Evolutionary conservation across 2,113 vertebrate species (phyloP).

Genomic region (Nansenia antarctica): DNA sequence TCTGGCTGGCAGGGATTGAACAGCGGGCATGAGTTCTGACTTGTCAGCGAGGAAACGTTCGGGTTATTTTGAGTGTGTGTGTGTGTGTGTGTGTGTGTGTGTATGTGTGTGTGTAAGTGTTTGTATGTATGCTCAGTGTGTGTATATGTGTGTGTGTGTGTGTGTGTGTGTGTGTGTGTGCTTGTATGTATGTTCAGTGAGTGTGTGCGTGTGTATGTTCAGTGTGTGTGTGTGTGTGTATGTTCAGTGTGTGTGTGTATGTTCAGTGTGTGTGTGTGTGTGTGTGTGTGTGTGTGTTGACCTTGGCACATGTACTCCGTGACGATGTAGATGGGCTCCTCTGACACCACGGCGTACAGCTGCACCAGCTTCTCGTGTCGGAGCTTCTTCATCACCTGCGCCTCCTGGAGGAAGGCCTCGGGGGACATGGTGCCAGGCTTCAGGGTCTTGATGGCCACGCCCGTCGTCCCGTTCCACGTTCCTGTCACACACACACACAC

Average conservation of each 20-base stretch:
- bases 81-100: too few species aligned
- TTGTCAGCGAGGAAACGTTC: too few species aligned
- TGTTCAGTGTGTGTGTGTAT: too few species aligned
- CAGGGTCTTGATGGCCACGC: conserved; percentile 94
- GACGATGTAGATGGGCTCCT: conserved; percentile 97
- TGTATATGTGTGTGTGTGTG: too few species aligned
- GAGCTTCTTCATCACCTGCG: conserved; percentile 98
- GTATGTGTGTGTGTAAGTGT: too few species aligned
- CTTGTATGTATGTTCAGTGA: neutral
- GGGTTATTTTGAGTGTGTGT: too few species aligned
- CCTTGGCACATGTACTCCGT: conserved; percentile 98
- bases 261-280: too few species aligned
- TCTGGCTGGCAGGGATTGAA: too few species aligned
- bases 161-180: too few species aligned
- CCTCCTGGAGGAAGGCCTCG: conserved; percentile 95
- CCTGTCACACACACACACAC: conserved; percentile 65
- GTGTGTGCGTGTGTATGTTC: neutral
- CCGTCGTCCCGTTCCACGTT: conserved; percentile 94
- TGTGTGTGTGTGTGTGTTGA: too few species aligned
- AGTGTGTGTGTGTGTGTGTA: neutral
- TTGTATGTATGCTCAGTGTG: too few species aligned
- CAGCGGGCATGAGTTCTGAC: too few species aligned
- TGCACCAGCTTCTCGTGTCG: conserved; percentile 95
- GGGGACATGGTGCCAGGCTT: conserved; percentile 97
- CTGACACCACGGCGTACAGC: conserved; percentile 91